Evolutionary conservation across 2,113 vertebrate genomes (phyloP), one percentile per base, ranked within the genome.

Genomic region (Alligator mississippiensis): DNA sequence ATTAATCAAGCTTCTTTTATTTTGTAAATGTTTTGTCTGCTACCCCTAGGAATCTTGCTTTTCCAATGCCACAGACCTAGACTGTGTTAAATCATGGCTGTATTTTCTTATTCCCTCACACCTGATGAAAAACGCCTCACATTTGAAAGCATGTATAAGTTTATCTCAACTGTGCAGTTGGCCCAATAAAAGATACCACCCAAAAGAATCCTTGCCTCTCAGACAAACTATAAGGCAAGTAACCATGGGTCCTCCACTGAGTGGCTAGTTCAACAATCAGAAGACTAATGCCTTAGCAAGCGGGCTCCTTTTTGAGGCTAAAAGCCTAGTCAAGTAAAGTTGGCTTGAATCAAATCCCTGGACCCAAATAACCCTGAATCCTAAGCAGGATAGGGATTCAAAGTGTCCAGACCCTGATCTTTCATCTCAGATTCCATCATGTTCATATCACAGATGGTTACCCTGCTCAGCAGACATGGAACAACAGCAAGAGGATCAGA

Each of bases 371-470:
- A 17, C 8, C 1, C 0, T 16, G 24, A 47, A 90, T 58, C 58
- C 70, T 77, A 38, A 75, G 19, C 0, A 1, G 55, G 59, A 58
- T 61, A 91, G 72, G 70, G 38, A 66, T 47, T 63, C 34, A 70
- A 88, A 87, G 16, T 28, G 22, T 57, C 27, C 61, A 72, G 57
- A 17, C 57, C 62, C 57, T 14, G 27, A 57, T 60, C 84, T 89
- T 92, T 88, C 28, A 24, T 55, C 58, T 38, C 64, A 74, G 58
- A 81, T 17, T 85, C 92, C 59, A 80, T 75, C n/a, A 58, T 47
- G 80, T 66, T 81, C 77, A 38, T 82, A 72, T 74, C 90, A 82
- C 88, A 96, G 83, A 96, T 89, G 92, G 75, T 96, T 88, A 89
- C 88, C 74, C 85, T 92, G 89, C 84, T 90, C 91, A 88, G 82